Percentiles rank a stretch among this genome's conserved stretches.
Conservation (phyloP, 2,888 invertebrate genomes). For the Drosophila borborema region DNA sequence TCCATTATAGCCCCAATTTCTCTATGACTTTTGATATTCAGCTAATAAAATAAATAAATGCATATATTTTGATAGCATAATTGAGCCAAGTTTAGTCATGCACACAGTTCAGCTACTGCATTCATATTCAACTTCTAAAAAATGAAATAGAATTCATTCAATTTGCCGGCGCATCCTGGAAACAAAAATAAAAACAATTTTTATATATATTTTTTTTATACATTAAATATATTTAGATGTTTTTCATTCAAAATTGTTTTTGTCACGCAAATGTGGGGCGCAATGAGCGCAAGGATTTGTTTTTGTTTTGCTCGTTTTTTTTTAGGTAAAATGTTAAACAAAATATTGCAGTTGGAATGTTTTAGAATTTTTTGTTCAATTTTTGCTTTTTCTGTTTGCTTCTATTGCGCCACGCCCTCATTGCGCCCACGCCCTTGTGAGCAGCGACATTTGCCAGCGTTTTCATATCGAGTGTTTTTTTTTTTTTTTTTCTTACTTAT, state of each 20-base stretch:
- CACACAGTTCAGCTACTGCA: not conserved
- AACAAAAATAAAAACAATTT: conserved; percentile 27
- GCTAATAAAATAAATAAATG: not conserved
- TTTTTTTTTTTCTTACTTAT: conserved; percentile 14
- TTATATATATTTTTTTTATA: conserved; percentile 62
- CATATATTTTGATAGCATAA: not conserved
- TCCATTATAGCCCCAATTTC: too few relatives aligned
- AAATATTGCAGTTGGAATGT: conserved; percentile 71
- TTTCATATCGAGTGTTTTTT: conserved; percentile 1
- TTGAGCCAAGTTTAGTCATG: not conserved
- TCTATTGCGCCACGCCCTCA: conserved; percentile 25
- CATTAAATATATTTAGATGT: conserved; percentile 80
- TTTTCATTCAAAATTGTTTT: conserved; percentile 74
- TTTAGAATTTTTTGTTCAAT: conserved; percentile 7
- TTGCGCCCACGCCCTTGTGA: conserved; percentile 12
- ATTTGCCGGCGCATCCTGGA: conserved; percentile 18
- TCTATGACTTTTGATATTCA: not conserved
- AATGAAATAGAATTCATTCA: conserved; percentile 7
- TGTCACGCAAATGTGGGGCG: conserved; percentile 45
- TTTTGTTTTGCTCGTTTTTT: not conserved
- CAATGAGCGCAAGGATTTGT: conserved; percentile 31
- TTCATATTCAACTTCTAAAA: conserved; percentile 8
- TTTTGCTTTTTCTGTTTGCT: conserved; percentile 9
- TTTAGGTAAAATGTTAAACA: conserved; percentile 59
- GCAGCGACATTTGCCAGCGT: conserved; percentile 22